These are phyloP conservation scores for Condylura cristata DNA, from an alignment of 2,113 vertebrate genomes.

Conservation along the genomic window DNA sequence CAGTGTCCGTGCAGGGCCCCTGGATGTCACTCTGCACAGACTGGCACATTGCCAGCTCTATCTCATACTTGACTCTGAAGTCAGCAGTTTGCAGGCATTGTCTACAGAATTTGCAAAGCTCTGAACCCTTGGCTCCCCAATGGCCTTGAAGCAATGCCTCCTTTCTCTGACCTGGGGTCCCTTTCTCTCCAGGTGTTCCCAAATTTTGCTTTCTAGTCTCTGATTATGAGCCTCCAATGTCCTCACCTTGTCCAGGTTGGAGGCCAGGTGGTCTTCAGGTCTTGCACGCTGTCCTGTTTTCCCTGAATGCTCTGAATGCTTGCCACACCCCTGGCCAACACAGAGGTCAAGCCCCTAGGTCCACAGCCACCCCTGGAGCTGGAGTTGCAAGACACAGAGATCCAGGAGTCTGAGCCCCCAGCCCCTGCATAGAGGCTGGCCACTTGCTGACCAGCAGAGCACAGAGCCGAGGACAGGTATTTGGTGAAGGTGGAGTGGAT, in stretches of 20 bases:
- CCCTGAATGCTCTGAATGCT: conserved; percentile 78
- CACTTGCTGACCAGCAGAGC: conserved; percentile 81
- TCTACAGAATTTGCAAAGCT: conserved; percentile 90
- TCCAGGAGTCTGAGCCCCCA: conserved; percentile 86
- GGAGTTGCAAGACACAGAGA: conserved; percentile 83
- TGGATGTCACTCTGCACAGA: conserved; percentile 94
- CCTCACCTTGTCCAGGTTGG: conserved; percentile 90
- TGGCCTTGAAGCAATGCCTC: conserved; percentile 88
- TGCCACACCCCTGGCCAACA: conserved; percentile 50
- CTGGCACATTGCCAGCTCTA: conserved; percentile 92
- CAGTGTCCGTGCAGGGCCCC: conserved; percentile 92
- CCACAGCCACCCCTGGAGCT: conserved; percentile 80
- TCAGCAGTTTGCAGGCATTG: conserved; percentile 96
- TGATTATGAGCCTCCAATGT: conserved; percentile 88
- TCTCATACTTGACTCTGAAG: conserved; percentile 96
- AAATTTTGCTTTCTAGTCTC: conserved; percentile 91
- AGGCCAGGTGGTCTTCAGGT: conserved; percentile 92
- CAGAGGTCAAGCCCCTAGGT: conserved; percentile 43
- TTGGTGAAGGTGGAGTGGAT: conserved; percentile 70
- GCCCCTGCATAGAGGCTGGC: conserved; percentile 90
- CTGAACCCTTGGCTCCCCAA: conserved; percentile 91
- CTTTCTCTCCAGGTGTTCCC: conserved; percentile 90
- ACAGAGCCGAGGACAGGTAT: conserved; percentile 53
- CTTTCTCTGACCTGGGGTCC: conserved; percentile 89
- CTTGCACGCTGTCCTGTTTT: conserved; percentile 92